These are phyloP conservation scores for Columbina picui DNA, from an alignment of 2,113 vertebrate species.

Conservation along the genomic window DNA sequence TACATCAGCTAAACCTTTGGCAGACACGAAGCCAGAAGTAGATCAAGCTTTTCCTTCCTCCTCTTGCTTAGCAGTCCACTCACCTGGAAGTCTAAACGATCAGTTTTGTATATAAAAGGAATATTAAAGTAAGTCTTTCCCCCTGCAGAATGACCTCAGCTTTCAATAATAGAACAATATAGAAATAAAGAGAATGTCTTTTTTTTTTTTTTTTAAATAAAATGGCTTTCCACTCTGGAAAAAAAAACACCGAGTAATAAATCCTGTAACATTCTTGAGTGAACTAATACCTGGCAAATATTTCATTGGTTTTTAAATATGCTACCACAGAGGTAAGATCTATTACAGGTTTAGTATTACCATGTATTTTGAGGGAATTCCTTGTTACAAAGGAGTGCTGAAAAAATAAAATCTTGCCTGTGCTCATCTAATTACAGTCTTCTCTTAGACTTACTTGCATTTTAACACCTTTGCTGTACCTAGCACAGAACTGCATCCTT, in stretches of 20 bases:
- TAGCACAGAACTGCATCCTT: not conserved
- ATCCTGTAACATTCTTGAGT: not conserved
- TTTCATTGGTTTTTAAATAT: not conserved
- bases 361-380: not conserved
- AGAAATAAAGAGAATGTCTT: not conserved
- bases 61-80: not conserved
- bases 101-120: not conserved
- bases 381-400: not conserved
- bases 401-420: not conserved
- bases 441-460: not conserved
- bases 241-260: not conserved
- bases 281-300: not conserved
- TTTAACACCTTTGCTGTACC: not conserved
- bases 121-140: not conserved
- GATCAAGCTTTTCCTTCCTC: not conserved
- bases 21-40: not conserved
- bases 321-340: not conserved
- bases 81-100: not conserved
- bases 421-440: not conserved
- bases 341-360: not conserved
- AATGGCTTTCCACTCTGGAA: not conserved
- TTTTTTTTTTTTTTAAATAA: not conserved
- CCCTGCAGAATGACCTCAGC: not conserved
- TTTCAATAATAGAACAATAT: not conserved
- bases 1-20: not conserved